Evolutionary conservation across 2,113 vertebrate genomes (phyloP).

Genomic region (Podarcis cretensis): DNA sequence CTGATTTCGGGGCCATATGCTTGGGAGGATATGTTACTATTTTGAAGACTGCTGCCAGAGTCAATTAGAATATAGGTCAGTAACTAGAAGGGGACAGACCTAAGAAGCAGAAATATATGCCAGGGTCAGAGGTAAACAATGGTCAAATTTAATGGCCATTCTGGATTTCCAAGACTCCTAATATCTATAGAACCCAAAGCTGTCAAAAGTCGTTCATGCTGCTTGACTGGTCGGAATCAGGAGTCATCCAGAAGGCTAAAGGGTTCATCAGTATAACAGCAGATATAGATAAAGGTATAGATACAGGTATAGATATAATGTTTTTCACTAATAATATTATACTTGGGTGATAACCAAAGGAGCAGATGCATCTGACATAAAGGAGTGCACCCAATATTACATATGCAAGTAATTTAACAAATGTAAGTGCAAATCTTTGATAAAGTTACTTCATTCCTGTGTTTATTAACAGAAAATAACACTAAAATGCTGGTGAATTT

Average conservation of each 20-base stretch:
- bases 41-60: neutral
- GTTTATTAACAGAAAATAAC: neutral
- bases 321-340: no score
- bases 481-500: no score
- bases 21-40: neutral
- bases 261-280: neutral
- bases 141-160: neutral
- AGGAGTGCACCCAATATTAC: neutral
- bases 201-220: neutral
- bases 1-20: neutral
- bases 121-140: neutral
- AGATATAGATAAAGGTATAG: neutral
- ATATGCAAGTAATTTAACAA: neutral
- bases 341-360: conserved; percentile 3
- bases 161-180: neutral
- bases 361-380: neutral
- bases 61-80: neutral
- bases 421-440: neutral
- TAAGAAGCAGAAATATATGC: neutral
- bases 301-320: no score
- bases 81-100: no score
- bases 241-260: neutral
- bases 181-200: neutral
- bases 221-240: neutral
- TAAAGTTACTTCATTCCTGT: neutral